Percentiles rank a stretch among this genome's conserved stretches.
phyloP scores from a whole-genome alignment of 2,888 invertebrate genomes.

The Lacanobia oleracea region DNA sequence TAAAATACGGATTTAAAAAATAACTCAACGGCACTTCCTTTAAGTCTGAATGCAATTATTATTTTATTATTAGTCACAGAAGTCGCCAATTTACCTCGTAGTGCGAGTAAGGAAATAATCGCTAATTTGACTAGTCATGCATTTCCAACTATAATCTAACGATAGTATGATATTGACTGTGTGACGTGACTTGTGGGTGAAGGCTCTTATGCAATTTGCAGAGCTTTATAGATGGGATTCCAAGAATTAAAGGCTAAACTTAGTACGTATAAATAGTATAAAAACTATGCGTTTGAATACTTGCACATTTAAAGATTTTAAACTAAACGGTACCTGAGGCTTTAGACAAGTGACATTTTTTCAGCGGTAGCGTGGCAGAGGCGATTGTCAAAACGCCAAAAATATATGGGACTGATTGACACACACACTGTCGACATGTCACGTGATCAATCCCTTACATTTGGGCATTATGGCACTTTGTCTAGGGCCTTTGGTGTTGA shows the following conservation, averaged over 20 bases:
- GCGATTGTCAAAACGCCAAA: too few relatives aligned
- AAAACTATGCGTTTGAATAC: not conserved
- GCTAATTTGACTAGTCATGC: conserved; percentile 22
- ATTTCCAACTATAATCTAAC: conserved; percentile 19
- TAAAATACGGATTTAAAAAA: conserved; percentile 4
- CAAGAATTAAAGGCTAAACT: not conserved
- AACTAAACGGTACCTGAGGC: not conserved
- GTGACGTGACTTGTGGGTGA: conserved; percentile 39
- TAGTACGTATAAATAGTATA: not conserved
- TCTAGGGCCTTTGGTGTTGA: too few relatives aligned
- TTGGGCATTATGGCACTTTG: too few relatives aligned
- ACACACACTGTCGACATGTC: too few relatives aligned
- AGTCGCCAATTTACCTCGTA: conserved; percentile 37
- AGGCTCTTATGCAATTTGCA: conserved; percentile 22
- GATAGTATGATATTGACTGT: not conserved
- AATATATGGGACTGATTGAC: too few relatives aligned
- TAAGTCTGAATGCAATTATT: not conserved
- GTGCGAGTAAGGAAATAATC: conserved; percentile 23
- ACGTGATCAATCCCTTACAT: too few relatives aligned
- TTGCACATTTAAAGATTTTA: not conserved
- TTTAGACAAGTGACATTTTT: too few relatives aligned
- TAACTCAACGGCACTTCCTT: not conserved
- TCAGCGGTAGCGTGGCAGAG: too few relatives aligned
- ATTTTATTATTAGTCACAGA: conserved; percentile 13
- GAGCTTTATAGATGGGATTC: not conserved